phyloP scores from a whole-genome alignment of 1,140 invertebrate species.

The Heliconius nattereri region DNA sequence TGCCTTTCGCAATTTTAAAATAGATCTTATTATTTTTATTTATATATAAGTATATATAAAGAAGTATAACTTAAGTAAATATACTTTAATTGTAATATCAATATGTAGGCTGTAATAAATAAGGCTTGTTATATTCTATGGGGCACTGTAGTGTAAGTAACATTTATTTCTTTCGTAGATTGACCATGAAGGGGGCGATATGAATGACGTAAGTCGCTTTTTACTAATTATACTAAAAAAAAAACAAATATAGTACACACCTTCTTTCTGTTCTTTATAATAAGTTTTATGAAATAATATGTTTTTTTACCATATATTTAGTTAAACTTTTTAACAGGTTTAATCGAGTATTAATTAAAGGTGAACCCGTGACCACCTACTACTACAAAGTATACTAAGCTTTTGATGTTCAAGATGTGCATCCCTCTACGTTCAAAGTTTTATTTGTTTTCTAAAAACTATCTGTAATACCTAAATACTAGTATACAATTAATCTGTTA shows the following conservation, averaged over 20 bases:
- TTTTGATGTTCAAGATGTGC: too few species aligned
- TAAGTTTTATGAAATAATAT: too few species aligned
- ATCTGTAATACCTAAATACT: too few species aligned
- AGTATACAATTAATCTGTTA: too few species aligned
- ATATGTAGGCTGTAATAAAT: neutral
- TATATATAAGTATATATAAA: neutral
- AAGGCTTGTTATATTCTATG: slow-evolving; percentile 20
- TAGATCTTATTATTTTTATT: neutral
- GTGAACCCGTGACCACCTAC: too few species aligned
- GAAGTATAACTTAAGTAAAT: neutral
- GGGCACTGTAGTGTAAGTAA: slow-evolving; percentile 28
- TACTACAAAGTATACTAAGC: too few species aligned
- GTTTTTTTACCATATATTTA: too few species aligned
- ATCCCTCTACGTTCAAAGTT: too few species aligned
- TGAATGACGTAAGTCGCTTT: slow-evolving; percentile 39
- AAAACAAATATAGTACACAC: neutral
- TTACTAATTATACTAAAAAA: slow-evolving; percentile 7
- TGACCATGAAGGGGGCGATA: slow-evolving; percentile 25
- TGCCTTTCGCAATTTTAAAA: neutral
- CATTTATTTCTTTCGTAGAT: slow-evolving; percentile 46
- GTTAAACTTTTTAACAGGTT: too few species aligned
- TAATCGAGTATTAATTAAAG: too few species aligned
- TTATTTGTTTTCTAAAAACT: too few species aligned
- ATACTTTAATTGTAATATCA: neutral
- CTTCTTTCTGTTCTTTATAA: neutral